Evolutionary conservation across 2,113 vertebrate genomes (phyloP).

Genomic region (Synodontis membranacea): DNA sequence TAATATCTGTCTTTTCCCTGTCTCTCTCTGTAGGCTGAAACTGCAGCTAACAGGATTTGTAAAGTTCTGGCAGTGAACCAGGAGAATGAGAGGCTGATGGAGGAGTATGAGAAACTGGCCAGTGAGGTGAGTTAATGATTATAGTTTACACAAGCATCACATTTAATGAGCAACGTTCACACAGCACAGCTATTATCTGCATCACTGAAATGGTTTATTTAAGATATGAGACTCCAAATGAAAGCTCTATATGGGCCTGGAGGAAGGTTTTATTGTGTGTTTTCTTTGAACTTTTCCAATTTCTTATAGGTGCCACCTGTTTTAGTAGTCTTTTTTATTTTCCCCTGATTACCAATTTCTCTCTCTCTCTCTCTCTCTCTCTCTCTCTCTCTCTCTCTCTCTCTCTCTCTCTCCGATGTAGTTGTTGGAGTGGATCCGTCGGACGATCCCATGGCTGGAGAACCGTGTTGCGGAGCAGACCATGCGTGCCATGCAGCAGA

Average conservation of each 20-base stretch:
- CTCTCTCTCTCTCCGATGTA: slow-evolving; percentile 39
- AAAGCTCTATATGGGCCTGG: not conserved
- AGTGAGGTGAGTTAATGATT: slow-evolving; percentile 50
- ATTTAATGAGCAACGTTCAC: not conserved
- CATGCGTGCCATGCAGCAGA: slow-evolving; percentile 90
- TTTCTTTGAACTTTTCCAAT: no score
- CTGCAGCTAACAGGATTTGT: slow-evolving; percentile 57
- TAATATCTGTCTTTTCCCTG: not conserved
- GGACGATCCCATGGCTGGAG: slow-evolving; percentile 84
- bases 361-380: no score
- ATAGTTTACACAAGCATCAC: not conserved
- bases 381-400: not conserved
- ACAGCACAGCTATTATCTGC: no score
- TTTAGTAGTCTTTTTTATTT: not conserved
- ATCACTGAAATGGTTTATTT: not conserved
- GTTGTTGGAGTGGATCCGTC: slow-evolving; percentile 83
- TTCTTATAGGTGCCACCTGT: not conserved
- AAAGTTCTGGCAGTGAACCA: slow-evolving; percentile 58
- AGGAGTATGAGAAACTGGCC: slow-evolving; percentile 59
- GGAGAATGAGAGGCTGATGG: slow-evolving; percentile 59
- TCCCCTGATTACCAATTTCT: not conserved
- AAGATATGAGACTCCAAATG: not conserved
- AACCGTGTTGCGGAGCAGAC: slow-evolving; percentile 80
- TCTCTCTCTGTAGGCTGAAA: slow-evolving; percentile 46
- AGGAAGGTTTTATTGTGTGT: not conserved